Evolutionary conservation across 2,797 vertebrate genomes (phyloP), one percentile per base, ranked within the genome.

Genomic region (Dipus sagitta): DNA sequence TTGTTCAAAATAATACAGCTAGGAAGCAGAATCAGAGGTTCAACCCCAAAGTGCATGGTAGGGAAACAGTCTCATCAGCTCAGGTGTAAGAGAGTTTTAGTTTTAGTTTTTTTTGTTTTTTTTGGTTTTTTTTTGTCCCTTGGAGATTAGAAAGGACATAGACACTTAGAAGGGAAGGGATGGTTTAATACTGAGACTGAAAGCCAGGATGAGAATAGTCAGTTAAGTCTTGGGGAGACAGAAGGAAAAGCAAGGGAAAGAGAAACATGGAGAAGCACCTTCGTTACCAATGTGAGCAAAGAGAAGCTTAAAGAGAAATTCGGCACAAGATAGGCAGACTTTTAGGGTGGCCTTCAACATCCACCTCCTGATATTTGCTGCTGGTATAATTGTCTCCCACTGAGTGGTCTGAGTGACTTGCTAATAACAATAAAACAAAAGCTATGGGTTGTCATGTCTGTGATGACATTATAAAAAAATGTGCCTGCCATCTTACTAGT

Each of bases 161-260:
- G 38, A 92, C 34, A 72, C 20, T 5, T 28, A 91, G 32, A 79
- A 24, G 65, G 17, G 68, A 92, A 75, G 65, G 30, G 65, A 88
- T 21, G 26, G 60, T 68, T 80, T 92, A 11, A 47, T 47, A 47
- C 7, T 47, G 47, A 47, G 47, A 47, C 38, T 9, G 47, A 11
- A 47, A 47, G 6, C 5, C 62, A 82, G 62, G 34, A 21, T 26
- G 4, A 23, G 47, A 81, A 21, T 75, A 17, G 34, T 70, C 21
- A 58, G 15, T 30, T 94, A 80, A 77, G 14, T 94, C 42, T 32
- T 9, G 9, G 24, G 13, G 67, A 82, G 72, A 78, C 7, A 85
- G 34, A 20, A 92, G 75, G 82, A 91, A 92, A 88, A 30, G 3
- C 34, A 83, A 88, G 88, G 42, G 6, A 86, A 58, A 85, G 68